phyloP scores from a whole-genome alignment of 2,113 vertebrate species.

The Pangasianodon hypophthalmus region DNA sequence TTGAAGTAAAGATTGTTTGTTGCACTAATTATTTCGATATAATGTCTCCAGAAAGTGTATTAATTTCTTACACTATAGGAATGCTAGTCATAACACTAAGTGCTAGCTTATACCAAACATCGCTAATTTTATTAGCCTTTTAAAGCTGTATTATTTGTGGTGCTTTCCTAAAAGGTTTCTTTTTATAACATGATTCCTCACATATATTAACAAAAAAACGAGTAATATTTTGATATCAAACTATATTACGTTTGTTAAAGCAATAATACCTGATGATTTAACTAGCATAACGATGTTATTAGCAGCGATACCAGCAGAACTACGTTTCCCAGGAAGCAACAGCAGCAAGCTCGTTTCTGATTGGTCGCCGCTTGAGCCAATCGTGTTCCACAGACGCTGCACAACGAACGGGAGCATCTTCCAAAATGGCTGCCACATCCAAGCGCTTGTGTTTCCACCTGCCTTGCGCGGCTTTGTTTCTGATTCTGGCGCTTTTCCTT shows the following conservation, averaged over 20 bases:
- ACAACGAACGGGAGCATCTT: slow-evolving; percentile 53
- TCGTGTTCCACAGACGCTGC: slow-evolving; percentile 11
- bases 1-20: neutral
- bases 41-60: neutral
- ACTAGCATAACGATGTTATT: neutral
- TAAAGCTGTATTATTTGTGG: neutral
- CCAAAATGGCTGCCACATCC: slow-evolving; percentile 56
- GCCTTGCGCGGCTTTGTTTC: slow-evolving; percentile 38
- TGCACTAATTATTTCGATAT: accelerated
- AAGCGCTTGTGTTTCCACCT: slow-evolving; percentile 37
- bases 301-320: neutral
- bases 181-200: neutral
- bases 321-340: slow-evolving; percentile 48
- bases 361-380: slow-evolving; percentile 48
- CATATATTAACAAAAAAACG: neutral
- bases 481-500: slow-evolving; percentile 54
- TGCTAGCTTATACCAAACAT: neutral
- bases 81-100: neutral
- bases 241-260: neutral
- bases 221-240: neutral
- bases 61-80: neutral
- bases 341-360: neutral
- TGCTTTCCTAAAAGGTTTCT: neutral
- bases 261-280: neutral
- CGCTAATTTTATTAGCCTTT: neutral